Evolutionary conservation across 2,113 vertebrate genomes (phyloP).

Genomic region (Grammomys dolichurus): DNA sequence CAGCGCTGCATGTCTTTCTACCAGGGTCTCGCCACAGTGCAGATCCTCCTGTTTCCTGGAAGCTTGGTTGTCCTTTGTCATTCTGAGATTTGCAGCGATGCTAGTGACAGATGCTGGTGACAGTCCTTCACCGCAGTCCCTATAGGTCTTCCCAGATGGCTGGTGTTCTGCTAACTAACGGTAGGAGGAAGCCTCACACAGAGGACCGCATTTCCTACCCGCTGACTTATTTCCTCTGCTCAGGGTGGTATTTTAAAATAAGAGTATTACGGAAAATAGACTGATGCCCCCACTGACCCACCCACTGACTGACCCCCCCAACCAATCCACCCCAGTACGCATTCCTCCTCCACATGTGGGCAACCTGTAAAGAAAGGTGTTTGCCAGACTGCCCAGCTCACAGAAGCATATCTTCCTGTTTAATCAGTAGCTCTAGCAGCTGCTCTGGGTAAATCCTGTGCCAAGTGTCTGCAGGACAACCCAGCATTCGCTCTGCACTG

Average conservation of each 20-base stretch:
- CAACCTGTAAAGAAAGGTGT: neutral
- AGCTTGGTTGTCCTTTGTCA: neutral
- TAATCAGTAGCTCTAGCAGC: neutral
- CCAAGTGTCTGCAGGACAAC: neutral
- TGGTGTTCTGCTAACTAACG: neutral
- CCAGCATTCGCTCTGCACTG: neutral
- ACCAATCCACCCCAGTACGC: too few species aligned
- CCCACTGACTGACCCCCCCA: neutral
- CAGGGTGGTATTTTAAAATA: neutral
- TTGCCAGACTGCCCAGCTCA: neutral
- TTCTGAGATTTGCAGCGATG: neutral
- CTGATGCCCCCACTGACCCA: neutral
- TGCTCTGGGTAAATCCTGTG: neutral
- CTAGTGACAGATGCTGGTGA: too few species aligned
- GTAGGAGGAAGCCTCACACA: neutral
- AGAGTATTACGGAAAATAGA: slow-evolving; percentile 56
- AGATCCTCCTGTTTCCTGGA: neutral
- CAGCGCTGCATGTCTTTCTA: neutral
- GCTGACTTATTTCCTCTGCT: slow-evolving; percentile 47
- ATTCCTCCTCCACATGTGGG: neutral
- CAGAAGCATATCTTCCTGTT: neutral
- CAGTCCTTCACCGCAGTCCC: neutral
- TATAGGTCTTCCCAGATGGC: neutral
- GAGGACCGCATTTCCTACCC: slow-evolving; percentile 13
- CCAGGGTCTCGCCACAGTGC: neutral